Base-by-base conservation (phyloP, 1,140 invertebrate species). In the Drosophila hydei region DNA sequence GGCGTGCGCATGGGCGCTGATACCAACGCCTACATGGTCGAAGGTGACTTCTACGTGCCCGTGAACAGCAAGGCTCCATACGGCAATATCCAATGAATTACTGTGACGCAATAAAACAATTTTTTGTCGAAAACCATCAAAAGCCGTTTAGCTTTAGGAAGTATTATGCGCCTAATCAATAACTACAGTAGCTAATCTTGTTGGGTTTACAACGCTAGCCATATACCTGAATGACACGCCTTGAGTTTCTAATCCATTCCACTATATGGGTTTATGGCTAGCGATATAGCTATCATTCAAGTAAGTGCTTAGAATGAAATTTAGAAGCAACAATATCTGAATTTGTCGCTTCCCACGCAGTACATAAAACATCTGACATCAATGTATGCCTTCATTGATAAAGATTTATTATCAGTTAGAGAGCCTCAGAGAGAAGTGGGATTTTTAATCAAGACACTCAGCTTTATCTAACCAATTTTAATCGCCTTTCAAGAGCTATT, bases 1-100 rank as follows among this genome's bases (percentile, higher is more conserved):
- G 14, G 52, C 23, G 81, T 81, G 69, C 92, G 91, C 30, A 80
- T 92, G 36, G 92, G 92, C 4, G 92, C 92, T 8, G 92, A 92
- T 45, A 75, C 91, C 50, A 76, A 79, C 27, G 75, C 65, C 64
- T 89, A 75, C 70, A 68, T 92, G 81, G 81, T 85, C 65, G 78
- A 92, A 0, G 79, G 84, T 25, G 74, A 78, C 16, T 76, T 56
- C 58, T 88, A 88, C 18, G 75, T 91, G 16, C 83, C 79, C 2
- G 78, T 81, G 0, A 78, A 88, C 51, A 79, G 91, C 42, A 79
- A 83, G 30, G 69, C 69, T 4, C 92, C 92, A 23, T 75, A 55
- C 70, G 92, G 92, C 43, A 80, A 92, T n/a, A 92, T 92, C 77
- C 40, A 42, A 12, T 40, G 2, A 30, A 30, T 30, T 30, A 23